Evolutionary conservation across 2,113 vertebrate species (phyloP).

Genomic region (Barbus barbus): DNA sequence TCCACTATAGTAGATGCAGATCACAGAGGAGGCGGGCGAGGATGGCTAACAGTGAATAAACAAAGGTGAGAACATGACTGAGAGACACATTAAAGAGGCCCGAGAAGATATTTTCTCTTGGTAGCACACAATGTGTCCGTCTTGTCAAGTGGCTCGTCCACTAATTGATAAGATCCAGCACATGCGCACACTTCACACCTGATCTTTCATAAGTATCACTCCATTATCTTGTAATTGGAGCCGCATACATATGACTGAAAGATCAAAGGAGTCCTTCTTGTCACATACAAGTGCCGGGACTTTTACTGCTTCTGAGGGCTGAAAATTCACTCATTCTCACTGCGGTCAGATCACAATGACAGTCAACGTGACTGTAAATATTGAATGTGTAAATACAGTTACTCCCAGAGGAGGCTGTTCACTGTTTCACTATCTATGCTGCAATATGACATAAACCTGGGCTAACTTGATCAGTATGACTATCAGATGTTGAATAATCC

Average conservation of each 20-base stretch:
- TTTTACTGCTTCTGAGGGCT: constrained; percentile 53
- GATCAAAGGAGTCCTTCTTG: constrained; percentile 66
- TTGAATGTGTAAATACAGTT: constrained; percentile 21
- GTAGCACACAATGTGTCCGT: constrained; percentile 57
- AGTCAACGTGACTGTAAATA: constrained; percentile 9
- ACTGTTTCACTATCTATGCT: not conserved
- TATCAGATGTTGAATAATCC: not conserved
- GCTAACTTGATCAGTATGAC: not conserved
- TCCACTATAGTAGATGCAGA: constrained; percentile 61
- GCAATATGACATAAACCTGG: not conserved
- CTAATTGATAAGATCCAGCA: constrained; percentile 71
- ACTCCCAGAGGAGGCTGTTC: not conserved
- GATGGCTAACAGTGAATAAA: constrained; percentile 27
- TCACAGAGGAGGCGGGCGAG: constrained; percentile 51
- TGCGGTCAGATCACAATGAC: constrained; percentile 45
- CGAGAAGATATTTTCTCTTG: constrained; percentile 44
- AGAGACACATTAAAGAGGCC: constrained; percentile 45
- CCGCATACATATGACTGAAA: constrained; percentile 56
- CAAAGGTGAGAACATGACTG: constrained; percentile 24
- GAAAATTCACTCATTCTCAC: constrained; percentile 46
- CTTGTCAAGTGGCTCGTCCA: constrained; percentile 67
- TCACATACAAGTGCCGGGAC: constrained; percentile 45
- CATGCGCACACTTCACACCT: constrained; percentile 60
- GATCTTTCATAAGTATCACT: constrained; percentile 64
- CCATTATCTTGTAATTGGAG: constrained; percentile 63